A percentile compares a stretch with the other conserved stretches of the same genome.
Conservation (phyloP, 92 coral and sea anemone genomes). For the Epizoanthus scotinus region DNA sequence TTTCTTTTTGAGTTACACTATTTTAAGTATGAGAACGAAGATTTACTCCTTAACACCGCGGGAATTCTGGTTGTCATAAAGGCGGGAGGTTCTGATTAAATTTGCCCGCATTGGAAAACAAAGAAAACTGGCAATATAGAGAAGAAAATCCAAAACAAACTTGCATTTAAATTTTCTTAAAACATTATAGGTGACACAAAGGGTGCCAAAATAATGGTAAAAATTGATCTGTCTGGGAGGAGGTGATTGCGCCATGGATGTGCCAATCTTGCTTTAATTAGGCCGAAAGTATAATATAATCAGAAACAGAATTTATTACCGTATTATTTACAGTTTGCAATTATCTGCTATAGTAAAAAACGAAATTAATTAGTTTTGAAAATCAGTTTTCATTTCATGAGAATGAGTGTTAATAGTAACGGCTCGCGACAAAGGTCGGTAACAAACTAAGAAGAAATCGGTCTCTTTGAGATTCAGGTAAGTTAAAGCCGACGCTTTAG, state of each 20-base stretch:
- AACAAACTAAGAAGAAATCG: not conserved
- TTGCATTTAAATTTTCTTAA: not conserved
- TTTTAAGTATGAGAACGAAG: not conserved
- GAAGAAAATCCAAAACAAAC: not conserved
- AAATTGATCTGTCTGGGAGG: too few relatives aligned
- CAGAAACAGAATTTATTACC: not conserved
- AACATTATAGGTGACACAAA: too few relatives aligned
- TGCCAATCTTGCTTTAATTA: too few relatives aligned
- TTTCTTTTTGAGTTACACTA: not conserved
- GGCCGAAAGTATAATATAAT: not conserved
- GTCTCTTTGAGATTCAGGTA: slow-evolving; percentile 23
- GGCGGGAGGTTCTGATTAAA: slow-evolving; percentile 15
- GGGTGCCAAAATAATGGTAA: too few relatives aligned
- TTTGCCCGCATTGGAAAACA: not conserved
- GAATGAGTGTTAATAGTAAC: not conserved
- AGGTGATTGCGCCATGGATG: too few relatives aligned
- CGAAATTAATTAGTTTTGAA: not conserved
- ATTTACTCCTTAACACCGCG: not conserved
- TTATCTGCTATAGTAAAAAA: not conserved
- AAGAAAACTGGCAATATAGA: not conserved
- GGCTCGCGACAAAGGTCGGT: not conserved
- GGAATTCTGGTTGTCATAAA: slow-evolving; percentile 1
- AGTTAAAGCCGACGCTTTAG: not conserved
- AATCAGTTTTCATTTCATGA: not conserved
- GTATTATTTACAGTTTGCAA: not conserved